Percentiles rank a stretch among this genome's conserved stretches.
phyloP scores from a whole-genome alignment of 2,888 invertebrate genomes.

The Drosophila ustulata region DNA sequence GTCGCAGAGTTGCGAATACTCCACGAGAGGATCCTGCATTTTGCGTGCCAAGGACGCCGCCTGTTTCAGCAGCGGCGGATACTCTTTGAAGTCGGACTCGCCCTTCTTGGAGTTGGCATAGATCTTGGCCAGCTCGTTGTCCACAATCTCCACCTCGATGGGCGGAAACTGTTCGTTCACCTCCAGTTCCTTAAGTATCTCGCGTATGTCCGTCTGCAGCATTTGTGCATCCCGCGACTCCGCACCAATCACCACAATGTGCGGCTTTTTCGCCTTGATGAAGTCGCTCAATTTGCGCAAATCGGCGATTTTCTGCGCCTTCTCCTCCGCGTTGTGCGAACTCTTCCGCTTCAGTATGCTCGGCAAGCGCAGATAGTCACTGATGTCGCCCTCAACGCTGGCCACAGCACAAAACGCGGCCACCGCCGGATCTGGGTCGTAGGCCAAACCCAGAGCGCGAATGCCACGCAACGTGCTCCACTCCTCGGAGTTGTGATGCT shows the following conservation, averaged over 20 bases:
- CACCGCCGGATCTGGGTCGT: constrained; percentile 92
- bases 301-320: constrained; percentile 89
- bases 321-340: constrained; percentile 89
- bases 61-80: constrained; percentile 95
- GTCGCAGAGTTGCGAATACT: constrained; percentile 98
- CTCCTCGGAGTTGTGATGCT: constrained; percentile 95
- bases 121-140: constrained; percentile 96
- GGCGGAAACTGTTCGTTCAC: constrained; percentile 94
- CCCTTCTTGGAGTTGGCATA: constrained; percentile 97
- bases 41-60: constrained; percentile 96
- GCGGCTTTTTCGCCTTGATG: constrained; percentile 95
- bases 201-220: constrained; percentile 92
- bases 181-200: constrained; percentile 90
- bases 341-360: constrained; percentile 94
- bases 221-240: constrained; percentile 95
- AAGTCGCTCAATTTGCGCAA: constrained; percentile 91
- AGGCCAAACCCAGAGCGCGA: constrained; percentile 95
- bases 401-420: constrained; percentile 95
- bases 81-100: constrained; percentile 93
- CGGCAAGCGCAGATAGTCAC: constrained; percentile 95
- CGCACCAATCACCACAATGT: constrained; percentile 95
- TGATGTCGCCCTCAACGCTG: constrained; percentile 95
- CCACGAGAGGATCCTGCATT: constrained; percentile 97
- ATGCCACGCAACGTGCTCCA: constrained; percentile 93
- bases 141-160: constrained; percentile 95